Evolutionary conservation across 2,888 invertebrate species (phyloP).

Genomic region (Diloba caeruleocephala): DNA sequence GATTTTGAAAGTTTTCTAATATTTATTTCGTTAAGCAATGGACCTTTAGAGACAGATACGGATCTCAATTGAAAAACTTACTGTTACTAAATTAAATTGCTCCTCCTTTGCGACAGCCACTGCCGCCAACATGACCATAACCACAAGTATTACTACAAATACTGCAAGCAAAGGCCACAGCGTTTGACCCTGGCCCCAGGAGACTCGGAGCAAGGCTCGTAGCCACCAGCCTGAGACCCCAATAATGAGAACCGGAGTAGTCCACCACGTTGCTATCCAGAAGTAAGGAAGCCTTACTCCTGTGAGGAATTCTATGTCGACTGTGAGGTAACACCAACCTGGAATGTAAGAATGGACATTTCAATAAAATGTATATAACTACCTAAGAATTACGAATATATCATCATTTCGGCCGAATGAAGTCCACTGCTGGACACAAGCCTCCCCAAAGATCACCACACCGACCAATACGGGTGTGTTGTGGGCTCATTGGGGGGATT

Average conservation of each 20-base stretch:
- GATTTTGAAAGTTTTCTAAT: too few relatives aligned
- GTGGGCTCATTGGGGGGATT: too few relatives aligned
- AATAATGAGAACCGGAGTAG: constrained; percentile 72
- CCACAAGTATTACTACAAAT: constrained; percentile 69
- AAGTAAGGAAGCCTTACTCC: constrained; percentile 74
- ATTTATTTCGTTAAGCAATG: too few relatives aligned
- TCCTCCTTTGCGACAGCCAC: constrained; percentile 83
- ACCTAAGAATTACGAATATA: too few relatives aligned
- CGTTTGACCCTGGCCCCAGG: constrained; percentile 66
- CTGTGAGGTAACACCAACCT: constrained; percentile 80
- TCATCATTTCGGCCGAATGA: too few relatives aligned
- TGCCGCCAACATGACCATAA: constrained; percentile 78
- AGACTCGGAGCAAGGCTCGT: constrained; percentile 65
- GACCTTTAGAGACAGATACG: too few relatives aligned
- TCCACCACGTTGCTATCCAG: constrained; percentile 80
- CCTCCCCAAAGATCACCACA: too few relatives aligned
- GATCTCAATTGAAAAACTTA: too few relatives aligned
- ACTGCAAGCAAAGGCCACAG: constrained; percentile 79
- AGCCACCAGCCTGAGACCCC: constrained; percentile 84
- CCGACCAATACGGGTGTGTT: too few relatives aligned
- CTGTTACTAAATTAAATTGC: constrained; percentile 81
- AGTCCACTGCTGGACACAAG: too few relatives aligned
- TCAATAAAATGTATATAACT: too few relatives aligned
- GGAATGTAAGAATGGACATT: constrained; percentile 34
- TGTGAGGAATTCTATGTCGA: constrained; percentile 82